Conservation (phyloP, 2,797 vertebrate species). For the Sebastes nivosus region DNA sequence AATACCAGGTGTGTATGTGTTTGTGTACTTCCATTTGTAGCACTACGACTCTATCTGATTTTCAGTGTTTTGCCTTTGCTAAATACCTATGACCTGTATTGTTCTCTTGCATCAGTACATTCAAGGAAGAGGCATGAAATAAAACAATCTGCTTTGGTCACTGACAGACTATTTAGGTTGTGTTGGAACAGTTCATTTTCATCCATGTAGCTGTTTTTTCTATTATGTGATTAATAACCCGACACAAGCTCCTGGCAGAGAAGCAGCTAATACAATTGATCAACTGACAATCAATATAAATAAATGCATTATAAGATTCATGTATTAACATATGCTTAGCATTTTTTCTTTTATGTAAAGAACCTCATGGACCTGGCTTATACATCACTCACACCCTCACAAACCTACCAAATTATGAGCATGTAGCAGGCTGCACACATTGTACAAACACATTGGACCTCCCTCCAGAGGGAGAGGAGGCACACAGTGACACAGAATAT, state of each 20-base stretch:
- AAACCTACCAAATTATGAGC: not conserved
- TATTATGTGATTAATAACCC: not conserved
- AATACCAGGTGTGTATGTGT: conserved; percentile 87
- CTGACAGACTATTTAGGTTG: not conserved
- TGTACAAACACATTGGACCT: not conserved
- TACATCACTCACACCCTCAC: not conserved
- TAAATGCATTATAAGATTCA: not conserved
- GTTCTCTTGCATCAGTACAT: not conserved
- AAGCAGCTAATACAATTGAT: not conserved
- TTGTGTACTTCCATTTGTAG: not conserved
- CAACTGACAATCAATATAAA: not conserved
- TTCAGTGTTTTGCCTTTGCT: not conserved
- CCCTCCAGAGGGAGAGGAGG: not conserved
- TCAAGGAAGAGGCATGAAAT: not conserved
- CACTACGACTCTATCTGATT: not conserved
- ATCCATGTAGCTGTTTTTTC: not conserved
- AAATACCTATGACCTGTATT: not conserved
- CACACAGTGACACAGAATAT: not conserved
- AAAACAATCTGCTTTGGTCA: not conserved
- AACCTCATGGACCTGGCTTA: not conserved
- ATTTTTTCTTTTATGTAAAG: not conserved
- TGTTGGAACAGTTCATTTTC: not conserved
- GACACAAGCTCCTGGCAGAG: not conserved
- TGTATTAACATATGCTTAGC: not conserved
- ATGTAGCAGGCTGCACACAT: not conserved